Evolutionary conservation across 2,888 invertebrate genomes (phyloP), one percentile per base, ranked within the genome.

Genomic region (Barypeithes pellucidus): DNA sequence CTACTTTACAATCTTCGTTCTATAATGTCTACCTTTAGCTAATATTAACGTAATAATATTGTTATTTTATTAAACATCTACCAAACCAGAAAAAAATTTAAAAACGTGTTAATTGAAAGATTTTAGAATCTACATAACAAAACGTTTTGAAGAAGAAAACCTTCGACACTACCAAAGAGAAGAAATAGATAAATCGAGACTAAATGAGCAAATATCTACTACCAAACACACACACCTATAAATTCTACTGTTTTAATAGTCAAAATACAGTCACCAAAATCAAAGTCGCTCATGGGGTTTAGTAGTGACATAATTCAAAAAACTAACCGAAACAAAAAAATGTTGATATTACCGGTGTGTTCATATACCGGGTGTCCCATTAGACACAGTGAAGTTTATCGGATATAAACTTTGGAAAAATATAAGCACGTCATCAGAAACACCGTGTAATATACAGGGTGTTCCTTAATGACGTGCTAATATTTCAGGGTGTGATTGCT

Each of bases 91-190:
- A 39, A 39, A n/a, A 43, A 39, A 39, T 39, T 18, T 16, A 20
- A 2, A 7, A 29, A 24, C 8, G 36, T 65, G 65, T 65, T 65
- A 59, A 45, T 29, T 67, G 50, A 68, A 68, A 57, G 61, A 45
- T 68, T 47, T 43, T 36, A 60, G 39, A 36, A 60, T 52, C 16
- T 54, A n/a, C 33, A 33, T 5, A 3, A 18, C 14, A 12, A 60
- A 63, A 18, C 16, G 60, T 33, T 1, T n/a, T 36, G 16, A 60
- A 39, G 69, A 62, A 67, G 67, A 73, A 73, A 73, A 73, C 72
- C 72, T 73, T 68, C 72, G 67, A 57, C 67, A 73, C 72, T 67
- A 67, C 50, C 60, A 41, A 39, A 66, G 14, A 65, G 29, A 50
- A 65, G 33, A 50, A 33, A 39, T 16, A 65, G 29, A 29, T 14